Conservation (phyloP, 2,888 invertebrate genomes). For the Tineola bisselliella region DNA sequence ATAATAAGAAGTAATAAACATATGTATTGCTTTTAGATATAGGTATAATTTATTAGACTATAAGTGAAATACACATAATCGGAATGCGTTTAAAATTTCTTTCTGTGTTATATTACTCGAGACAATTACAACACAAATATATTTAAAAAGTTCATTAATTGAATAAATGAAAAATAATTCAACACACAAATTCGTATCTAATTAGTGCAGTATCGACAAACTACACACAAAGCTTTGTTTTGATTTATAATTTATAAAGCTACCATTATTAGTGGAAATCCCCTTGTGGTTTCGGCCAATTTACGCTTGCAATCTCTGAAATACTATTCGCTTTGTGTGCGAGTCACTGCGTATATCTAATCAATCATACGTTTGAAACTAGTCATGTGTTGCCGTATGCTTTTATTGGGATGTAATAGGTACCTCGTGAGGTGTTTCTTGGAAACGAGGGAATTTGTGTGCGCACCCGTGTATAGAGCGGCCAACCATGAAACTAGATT, state of each 20-base stretch:
- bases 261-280: conserved; percentile 3
- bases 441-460: too few species aligned
- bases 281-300: conserved; percentile 5
- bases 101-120: too few species aligned
- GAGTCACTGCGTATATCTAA: conserved; percentile 30
- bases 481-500: too few species aligned
- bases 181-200: background rate
- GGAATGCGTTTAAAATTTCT: too few species aligned
- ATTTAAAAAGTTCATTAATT: too few species aligned
- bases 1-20: too few species aligned
- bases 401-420: background rate
- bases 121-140: too few species aligned
- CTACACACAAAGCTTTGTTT: conserved; percentile 1
- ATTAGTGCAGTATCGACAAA: background rate
- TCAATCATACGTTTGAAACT: conserved; percentile 24
- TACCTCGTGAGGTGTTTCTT: background rate
- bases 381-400: background rate
- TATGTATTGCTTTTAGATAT: too few species aligned
- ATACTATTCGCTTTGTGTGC: conserved; percentile 29
- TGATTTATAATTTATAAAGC: conserved; percentile 8
- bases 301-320: conserved; percentile 17
- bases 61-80: too few species aligned
- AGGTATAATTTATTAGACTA: too few species aligned
- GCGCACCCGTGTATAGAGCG: too few species aligned
- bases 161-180: too few species aligned